These are phyloP conservation scores for Platyrinchus mystaceus DNA, from an alignment of 2,797 vertebrate genomes.

Conservation along the genomic window DNA sequence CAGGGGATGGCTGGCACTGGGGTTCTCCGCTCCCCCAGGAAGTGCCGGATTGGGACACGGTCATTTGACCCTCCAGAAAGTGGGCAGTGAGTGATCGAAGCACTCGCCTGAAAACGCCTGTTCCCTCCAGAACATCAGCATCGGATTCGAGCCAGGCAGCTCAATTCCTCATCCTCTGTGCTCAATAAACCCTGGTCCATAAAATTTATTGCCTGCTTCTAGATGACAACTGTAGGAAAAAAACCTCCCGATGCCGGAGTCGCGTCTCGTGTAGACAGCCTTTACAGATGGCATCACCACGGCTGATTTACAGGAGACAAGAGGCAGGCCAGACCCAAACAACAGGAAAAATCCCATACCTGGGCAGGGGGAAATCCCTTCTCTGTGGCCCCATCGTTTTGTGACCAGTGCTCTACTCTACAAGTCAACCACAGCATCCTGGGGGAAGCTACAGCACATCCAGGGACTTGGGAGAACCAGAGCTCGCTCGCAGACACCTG, in stretches of 20 bases:
- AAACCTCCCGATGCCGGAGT: neutral
- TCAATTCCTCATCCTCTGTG: constrained; percentile 57
- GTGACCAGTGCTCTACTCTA: neutral
- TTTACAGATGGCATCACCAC: constrained; percentile 29
- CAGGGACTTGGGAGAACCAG: rapidly evolving
- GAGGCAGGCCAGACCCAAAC: neutral
- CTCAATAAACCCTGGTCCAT: constrained; percentile 62
- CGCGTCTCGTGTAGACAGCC: neutral
- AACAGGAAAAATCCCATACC: neutral
- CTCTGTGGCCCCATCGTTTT: neutral
- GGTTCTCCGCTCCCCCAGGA: neutral
- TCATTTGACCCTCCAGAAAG: neutral
- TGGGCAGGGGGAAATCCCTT: neutral
- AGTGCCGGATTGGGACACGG: rapidly evolving
- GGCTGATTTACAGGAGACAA: constrained; percentile 32
- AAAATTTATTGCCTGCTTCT: constrained; percentile 61
- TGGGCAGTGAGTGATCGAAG: neutral
- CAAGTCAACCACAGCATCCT: neutral
- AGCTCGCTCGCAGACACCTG: rapidly evolving
- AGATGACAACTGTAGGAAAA: constrained; percentile 39
- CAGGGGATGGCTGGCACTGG: neutral
- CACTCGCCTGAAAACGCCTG: neutral
- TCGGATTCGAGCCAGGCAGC: constrained; percentile 24
- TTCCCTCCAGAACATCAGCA: neutral
- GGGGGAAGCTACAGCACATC: neutral